A percentile compares a stretch with the other conserved stretches of the same genome.
Conservation (phyloP, 2,113 vertebrate species). For the Ifrita kowaldi region DNA sequence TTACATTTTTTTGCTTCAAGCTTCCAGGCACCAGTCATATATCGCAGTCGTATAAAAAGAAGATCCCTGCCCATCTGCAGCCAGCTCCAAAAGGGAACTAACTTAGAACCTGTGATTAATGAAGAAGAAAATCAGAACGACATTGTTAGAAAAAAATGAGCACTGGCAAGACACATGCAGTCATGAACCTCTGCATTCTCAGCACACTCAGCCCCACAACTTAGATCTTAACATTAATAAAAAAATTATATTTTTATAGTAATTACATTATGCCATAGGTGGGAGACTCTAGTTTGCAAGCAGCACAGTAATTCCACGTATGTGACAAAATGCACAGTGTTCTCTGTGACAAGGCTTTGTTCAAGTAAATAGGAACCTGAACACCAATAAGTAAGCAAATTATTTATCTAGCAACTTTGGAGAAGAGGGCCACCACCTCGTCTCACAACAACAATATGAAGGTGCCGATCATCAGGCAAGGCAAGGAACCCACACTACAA, state of each 20-base stretch:
- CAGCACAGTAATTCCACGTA: background rate
- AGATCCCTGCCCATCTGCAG: constrained; percentile 96
- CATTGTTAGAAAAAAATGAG: constrained; percentile 11
- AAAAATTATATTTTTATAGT: background rate
- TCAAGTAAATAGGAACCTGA: background rate
- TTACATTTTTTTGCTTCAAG: constrained; percentile 80
- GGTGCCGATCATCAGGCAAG: background rate
- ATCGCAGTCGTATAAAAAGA: constrained; percentile 91
- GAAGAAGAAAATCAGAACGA: constrained; percentile 17
- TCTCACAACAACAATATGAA: background rate
- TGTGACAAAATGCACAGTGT: background rate
- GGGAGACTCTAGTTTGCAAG: background rate
- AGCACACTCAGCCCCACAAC: background rate
- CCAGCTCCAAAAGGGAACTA: constrained; percentile 99
- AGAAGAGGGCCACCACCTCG: background rate
- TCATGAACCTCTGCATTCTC: background rate
- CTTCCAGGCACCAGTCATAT: constrained; percentile 92
- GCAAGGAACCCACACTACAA: background rate
- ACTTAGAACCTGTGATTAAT: constrained; percentile 86
- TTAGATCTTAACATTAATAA: background rate
- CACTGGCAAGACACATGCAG: background rate
- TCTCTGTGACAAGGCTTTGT: background rate
- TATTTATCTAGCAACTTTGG: background rate
- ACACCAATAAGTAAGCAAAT: background rate
- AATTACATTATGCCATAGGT: background rate